Percentiles rank a stretch among this genome's conserved stretches.
Evolutionary conservation across 2,888 invertebrate genomes (phyloP).

Genomic region (Cosmopolites sordidus): DNA sequence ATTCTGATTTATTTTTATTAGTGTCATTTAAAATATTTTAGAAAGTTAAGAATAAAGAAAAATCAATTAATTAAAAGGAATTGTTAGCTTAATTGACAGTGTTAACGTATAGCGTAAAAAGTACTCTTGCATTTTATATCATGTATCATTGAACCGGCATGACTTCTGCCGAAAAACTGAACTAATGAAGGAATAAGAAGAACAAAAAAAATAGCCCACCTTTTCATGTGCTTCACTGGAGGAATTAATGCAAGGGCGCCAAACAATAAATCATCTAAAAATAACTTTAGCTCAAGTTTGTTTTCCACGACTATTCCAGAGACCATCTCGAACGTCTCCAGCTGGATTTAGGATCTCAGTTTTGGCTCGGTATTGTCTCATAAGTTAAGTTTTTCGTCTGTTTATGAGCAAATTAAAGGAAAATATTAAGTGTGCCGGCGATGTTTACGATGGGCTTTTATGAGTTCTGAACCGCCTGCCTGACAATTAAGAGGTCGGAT

Average conservation of each 20-base stretch:
- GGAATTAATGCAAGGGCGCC: conserved; percentile 15
- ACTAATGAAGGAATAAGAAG: background rate
- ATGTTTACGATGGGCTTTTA: conserved; percentile 24
- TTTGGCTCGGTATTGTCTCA: conserved; percentile 24
- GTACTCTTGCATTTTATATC: too few species aligned
- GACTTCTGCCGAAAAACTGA: background rate
- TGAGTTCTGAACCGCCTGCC: conserved; percentile 5
- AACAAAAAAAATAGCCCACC: background rate
- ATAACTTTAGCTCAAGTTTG: conserved; percentile 11
- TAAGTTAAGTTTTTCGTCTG: conserved; percentile 30
- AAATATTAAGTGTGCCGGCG: conserved; percentile 40
- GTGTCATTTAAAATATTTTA: too few species aligned
- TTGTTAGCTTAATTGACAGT: too few species aligned
- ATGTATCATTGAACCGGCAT: too few species aligned
- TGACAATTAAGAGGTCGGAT: conserved; percentile 19
- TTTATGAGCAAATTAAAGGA: conserved; percentile 45
- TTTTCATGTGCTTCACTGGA: background rate
- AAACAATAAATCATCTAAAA: conserved; percentile 18
- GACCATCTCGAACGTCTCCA: conserved; percentile 4
- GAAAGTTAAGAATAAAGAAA: too few species aligned
- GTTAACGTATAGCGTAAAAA: too few species aligned
- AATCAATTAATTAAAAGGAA: too few species aligned
- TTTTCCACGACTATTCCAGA: conserved; percentile 11
- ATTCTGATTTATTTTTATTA: too few species aligned
- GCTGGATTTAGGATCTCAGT: conserved; percentile 21